Evolutionary conservation across 2,888 invertebrate genomes (phyloP).

Genomic region (Neria commutata): DNA sequence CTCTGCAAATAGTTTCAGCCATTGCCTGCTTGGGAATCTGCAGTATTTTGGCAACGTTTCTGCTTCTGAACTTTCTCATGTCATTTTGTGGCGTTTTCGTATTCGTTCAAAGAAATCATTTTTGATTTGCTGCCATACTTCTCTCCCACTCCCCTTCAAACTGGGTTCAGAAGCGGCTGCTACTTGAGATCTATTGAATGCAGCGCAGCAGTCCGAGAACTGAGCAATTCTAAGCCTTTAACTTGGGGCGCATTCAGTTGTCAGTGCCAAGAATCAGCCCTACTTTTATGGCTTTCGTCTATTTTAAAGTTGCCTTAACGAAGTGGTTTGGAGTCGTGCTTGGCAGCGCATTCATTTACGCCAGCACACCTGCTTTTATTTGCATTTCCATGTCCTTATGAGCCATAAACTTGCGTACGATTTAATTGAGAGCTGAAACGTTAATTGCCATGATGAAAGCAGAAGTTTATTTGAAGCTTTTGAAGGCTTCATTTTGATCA

Average conservation of each 20-base stretch:
- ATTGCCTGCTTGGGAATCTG: not conserved
- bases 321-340: no score
- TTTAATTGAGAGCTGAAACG: no score
- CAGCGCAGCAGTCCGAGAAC: not conserved
- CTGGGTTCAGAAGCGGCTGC: not conserved
- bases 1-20: no score
- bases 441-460: no score
- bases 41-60: conserved; percentile 21
- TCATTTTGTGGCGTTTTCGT: conserved; percentile 12
- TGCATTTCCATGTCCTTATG: no score
- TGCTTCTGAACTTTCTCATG: conserved; percentile 31
- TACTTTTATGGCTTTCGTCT: not conserved
- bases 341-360: no score
- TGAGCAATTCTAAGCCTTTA: not conserved
- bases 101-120: not conserved
- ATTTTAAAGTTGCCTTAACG: not conserved
- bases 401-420: no score
- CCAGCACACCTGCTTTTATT: no score
- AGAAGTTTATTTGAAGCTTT: no score
- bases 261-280: conserved; percentile 11
- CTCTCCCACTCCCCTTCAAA: not conserved
- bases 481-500: no score
- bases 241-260: not conserved
- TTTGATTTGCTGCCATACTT: not conserved
- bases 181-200: conserved; percentile 5